Base-by-base conservation (phyloP, 2,888 invertebrate genomes). In the Pseudolycoriella hygida region DNA sequence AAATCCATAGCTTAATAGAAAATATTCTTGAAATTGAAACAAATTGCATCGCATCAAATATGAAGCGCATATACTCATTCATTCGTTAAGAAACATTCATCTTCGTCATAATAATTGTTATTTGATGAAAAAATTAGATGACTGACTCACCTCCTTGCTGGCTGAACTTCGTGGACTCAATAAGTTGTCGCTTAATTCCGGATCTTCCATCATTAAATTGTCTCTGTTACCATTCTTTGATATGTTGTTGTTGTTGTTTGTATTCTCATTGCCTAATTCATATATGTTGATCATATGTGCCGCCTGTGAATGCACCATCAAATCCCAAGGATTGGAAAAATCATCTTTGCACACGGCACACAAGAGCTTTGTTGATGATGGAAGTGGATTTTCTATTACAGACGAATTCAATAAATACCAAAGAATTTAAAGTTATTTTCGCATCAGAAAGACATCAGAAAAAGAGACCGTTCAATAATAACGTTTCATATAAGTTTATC, bases 271-370 rank as follows among this genome's bases (percentile, higher is more conserved):
- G 52, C 74, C 73, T 55, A 76, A 66, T 64, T 76, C 74, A 66
- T 77, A 77, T 57, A 77, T 76, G 66, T 76, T 75, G 59, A 76
- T 70, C 74, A 75, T 76, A 61, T 77, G 77, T 44, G 76, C 74
- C 39, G 76, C 72, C 57, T 77, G 77, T 49, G 76, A 76, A 61
- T 77, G 77, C 45, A 77, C 77, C 74, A 77, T 76, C 53, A 77
- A 63, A 62, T 77, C 77, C 77, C 77, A 77, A 48, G 77, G 76
- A 55, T 72, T 73, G 53, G 67, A 66, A 57, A 77, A 77, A 48
- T 73, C 70, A 59, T 76, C 75, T 64, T 77, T 76, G 64, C 77
- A 77, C 54, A 74, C 71, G 48, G 76, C 74, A 59, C 77, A 77
- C 50, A 76, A 64, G 51, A 77, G 66, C 54, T 73, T 69, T 45